Evolutionary conservation across 1,140 invertebrate species (phyloP).

Genomic region (Zaprionus inermis): DNA sequence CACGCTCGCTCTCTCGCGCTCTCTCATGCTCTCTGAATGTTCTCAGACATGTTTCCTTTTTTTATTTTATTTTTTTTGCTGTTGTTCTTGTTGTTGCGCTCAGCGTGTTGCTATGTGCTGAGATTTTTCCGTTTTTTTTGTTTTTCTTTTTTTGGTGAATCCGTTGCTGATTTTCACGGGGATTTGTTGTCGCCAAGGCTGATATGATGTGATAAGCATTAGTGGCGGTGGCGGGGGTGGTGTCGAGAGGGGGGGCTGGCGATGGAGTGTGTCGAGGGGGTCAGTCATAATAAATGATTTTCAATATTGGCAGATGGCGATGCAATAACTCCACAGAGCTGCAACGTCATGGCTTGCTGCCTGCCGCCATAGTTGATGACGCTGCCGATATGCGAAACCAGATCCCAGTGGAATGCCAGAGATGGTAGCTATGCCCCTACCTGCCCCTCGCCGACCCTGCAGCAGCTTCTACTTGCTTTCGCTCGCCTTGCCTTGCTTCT

Average conservation of each 20-base stretch:
- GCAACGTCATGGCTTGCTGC: slow-evolving; percentile 26
- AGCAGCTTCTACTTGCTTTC: background rate
- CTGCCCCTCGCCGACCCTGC: no score
- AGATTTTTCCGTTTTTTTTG: slow-evolving; percentile 2
- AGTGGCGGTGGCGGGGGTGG: background rate
- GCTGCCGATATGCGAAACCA: slow-evolving; percentile 31
- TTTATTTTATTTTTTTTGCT: background rate
- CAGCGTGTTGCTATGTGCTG: slow-evolving; percentile 32
- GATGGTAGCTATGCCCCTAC: background rate
- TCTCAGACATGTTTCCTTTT: slow-evolving; percentile 17
- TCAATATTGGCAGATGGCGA: slow-evolving; percentile 24
- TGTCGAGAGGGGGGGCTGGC: background rate
- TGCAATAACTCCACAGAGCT: slow-evolving; percentile 26
- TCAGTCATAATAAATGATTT: slow-evolving; percentile 28
- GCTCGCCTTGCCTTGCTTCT: background rate
- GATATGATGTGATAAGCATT: background rate
- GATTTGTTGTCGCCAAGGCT: background rate
- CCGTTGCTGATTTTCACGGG: slow-evolving; percentile 1
- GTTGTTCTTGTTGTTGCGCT: background rate
- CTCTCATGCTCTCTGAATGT: slow-evolving; percentile 1
- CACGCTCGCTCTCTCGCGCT: background rate
- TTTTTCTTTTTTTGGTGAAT: background rate
- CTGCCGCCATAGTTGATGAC: slow-evolving; percentile 19
- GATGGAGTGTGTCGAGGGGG: background rate
- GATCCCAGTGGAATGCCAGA: slow-evolving; percentile 6